Base-by-base conservation (phyloP, 2,113 vertebrate genomes). In the Prunella fulvescens region DNA sequence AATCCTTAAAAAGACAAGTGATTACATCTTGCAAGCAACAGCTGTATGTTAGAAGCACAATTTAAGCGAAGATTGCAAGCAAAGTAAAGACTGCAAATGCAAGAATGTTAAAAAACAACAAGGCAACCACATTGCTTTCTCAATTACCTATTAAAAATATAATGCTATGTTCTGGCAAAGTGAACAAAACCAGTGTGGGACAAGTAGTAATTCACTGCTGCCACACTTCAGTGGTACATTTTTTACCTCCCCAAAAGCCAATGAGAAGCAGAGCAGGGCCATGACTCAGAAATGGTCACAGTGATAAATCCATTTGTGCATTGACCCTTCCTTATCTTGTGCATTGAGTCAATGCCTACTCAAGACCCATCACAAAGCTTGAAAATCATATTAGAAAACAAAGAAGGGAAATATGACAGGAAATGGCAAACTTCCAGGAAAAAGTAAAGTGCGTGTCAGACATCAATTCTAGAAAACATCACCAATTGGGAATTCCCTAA, bases 241-340 rank as follows among this genome's bases (percentile, higher is more conserved):
- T 85, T 73, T 51, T 15, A 82, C 11, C 73, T 64, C 66, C 29
- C 5, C 67, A 78, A 81, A 95, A 67, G 51, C 33, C 45, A 88
- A 9, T 11, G 0, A 50, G 66, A 62, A 80, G 67, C 25, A 11
- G 10, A 61, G 61, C 44, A 85, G 14, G 74, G 54, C n/a, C 11
- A 4, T 3, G 19, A 90, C 54, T 85, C 66, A 37, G 69, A 85
- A 29, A 44, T 0, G 2, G 50, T 4, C 12, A 1, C 37, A 40
- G 37, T 1, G 5, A 65, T 56, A 84, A 93, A 53, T 45, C 56
- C 66, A 37, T 57, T 40, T 66, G 16, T 14, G 31, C 22, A 7
- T 2, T 72, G 45, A 88, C 42, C 45, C 50, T 44, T 87, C 60
- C 51, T 50, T 39, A 70, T 29, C 40, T 23, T 7, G 11, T 15